phyloP scores from a whole-genome alignment of 2,113 vertebrate genomes.

The Tetraodon nigroviridis region DNA sequence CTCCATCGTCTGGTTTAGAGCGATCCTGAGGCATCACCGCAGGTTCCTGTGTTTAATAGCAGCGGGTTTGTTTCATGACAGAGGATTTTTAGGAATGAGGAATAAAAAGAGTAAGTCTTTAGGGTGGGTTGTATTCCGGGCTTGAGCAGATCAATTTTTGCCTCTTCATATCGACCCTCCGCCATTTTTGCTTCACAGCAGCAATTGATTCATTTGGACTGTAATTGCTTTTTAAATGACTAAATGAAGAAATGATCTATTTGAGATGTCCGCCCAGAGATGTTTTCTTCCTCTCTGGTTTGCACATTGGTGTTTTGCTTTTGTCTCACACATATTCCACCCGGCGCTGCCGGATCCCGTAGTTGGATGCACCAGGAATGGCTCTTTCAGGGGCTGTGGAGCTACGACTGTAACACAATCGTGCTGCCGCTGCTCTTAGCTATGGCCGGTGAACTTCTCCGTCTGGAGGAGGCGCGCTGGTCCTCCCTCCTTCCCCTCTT shows the following conservation, averaged over 20 bases:
- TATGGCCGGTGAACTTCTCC: conserved; percentile 42
- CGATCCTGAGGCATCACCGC: background rate
- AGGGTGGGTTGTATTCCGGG: too few relatives aligned
- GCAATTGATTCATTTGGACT: too few relatives aligned
- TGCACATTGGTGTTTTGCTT: background rate
- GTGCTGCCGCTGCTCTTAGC: conserved; percentile 29
- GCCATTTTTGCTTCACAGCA: too few relatives aligned
- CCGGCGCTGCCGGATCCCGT: conserved; percentile 35
- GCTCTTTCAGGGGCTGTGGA: conserved; percentile 58
- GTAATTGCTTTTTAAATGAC: too few relatives aligned
- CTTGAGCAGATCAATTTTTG: too few relatives aligned
- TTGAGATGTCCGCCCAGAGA: background rate
- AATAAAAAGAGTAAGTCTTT: too few relatives aligned
- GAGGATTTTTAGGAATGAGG: too few relatives aligned
- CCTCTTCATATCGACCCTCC: too few relatives aligned
- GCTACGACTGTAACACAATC: conserved; percentile 47
- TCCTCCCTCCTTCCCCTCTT: conserved; percentile 18
- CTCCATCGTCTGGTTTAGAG: background rate
- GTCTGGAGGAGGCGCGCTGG: conserved; percentile 20
- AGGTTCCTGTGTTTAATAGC: too few relatives aligned
- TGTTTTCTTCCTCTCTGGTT: background rate
- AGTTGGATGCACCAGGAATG: conserved; percentile 45
- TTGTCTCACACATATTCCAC: conserved; percentile 7
- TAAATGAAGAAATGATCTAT: too few relatives aligned
- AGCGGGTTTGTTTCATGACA: too few relatives aligned